Percentiles rank a stretch among this genome's conserved stretches.
Conservation (phyloP, 2,888 invertebrate genomes). For the Stenchaetothrips biformis region DNA sequence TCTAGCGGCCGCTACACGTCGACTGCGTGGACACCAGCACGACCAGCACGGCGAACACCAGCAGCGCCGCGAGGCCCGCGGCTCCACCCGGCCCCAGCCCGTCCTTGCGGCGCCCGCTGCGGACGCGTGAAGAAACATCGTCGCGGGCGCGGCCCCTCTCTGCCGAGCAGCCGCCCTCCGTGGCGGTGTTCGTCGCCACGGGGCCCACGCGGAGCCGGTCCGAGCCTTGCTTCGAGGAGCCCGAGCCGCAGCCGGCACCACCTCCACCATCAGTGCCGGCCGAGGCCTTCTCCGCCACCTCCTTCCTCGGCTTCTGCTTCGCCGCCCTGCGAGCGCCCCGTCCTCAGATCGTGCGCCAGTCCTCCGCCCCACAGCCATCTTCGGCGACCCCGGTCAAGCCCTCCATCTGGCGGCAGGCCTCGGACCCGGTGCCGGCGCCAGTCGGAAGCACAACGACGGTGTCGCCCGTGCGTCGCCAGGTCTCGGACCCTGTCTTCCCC, state of each 20-base stretch:
- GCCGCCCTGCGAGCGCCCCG: background rate
- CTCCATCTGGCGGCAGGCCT: background rate
- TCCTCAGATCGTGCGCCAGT: background rate
- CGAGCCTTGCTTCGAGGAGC: background rate
- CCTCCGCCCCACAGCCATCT: background rate
- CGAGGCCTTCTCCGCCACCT: background rate
- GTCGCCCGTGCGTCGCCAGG: background rate
- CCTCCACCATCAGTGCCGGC: background rate
- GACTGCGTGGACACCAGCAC: background rate
- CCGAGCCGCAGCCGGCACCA: background rate
- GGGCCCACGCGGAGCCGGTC: constrained; percentile 6
- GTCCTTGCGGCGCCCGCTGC: background rate
- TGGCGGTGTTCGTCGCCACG: background rate
- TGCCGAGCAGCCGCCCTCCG: background rate
- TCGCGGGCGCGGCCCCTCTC: constrained; percentile 3
- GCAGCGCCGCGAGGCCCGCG: background rate
- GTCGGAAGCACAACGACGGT: no score
- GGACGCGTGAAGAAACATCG: background rate
- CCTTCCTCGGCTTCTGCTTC: constrained; percentile 3
- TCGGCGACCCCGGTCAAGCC: background rate
- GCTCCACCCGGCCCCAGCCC: background rate
- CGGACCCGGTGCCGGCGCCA: background rate
- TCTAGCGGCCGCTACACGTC: constrained; percentile 12
- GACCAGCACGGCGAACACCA: no score
- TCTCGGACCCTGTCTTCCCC: background rate